Percentiles rank a stretch among this genome's conserved stretches.
These are phyloP conservation scores for Urophycis tenuis DNA, from an alignment of 2,797 vertebrate genomes.

Conservation along the genomic window DNA sequence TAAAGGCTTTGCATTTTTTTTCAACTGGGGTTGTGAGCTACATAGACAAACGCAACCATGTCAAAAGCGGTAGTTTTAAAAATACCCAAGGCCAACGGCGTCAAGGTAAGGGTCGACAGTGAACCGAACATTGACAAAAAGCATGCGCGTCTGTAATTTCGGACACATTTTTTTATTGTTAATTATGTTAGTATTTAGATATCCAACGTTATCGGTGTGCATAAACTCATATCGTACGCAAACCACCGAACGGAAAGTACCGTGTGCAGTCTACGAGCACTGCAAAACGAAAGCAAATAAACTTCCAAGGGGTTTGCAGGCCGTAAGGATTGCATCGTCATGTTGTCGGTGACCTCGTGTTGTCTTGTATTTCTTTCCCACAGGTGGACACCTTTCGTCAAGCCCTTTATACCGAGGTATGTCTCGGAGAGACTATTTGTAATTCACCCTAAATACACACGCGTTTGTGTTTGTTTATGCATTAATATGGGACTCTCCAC, in stretches of 20 bases:
- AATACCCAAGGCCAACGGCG: constrained; percentile 36
- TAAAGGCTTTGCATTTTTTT: background rate
- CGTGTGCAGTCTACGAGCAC: background rate
- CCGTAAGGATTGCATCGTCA: background rate
- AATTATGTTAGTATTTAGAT: background rate
- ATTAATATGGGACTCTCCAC: constrained; percentile 12
- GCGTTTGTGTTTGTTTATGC: background rate
- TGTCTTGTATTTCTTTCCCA: background rate
- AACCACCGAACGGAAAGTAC: background rate
- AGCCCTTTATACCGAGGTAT: constrained; percentile 59
- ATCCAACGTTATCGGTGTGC: background rate
- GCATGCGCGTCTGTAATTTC: background rate
- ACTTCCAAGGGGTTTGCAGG: no score
- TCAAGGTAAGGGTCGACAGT: constrained; percentile 46
- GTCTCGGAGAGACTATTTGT: background rate
- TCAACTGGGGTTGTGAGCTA: background rate
- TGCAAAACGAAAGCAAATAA: background rate
- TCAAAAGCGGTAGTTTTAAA: constrained; percentile 49
- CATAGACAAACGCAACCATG: constrained; percentile 37
- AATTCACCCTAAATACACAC: background rate
- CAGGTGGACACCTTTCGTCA: constrained; percentile 67
- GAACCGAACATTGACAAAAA: background rate
- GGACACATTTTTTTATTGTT: background rate
- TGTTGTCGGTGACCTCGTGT: background rate
- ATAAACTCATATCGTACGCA: background rate